These are phyloP conservation scores for Thalassoma bifasciatum DNA, from an alignment of 2,113 vertebrate genomes.

Conservation along the genomic window DNA sequence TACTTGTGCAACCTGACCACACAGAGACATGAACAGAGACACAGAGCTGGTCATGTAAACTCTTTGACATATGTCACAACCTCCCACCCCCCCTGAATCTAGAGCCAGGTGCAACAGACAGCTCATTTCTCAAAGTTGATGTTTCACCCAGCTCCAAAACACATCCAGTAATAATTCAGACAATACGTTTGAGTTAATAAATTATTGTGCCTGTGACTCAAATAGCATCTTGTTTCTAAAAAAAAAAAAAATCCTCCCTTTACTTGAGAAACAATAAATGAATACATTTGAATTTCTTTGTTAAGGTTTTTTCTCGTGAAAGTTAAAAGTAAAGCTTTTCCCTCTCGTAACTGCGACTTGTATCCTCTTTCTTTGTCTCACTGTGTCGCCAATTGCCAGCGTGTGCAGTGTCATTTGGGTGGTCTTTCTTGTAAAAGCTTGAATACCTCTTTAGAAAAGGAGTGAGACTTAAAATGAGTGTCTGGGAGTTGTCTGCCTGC, in stretches of 20 bases:
- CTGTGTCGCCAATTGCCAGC: neutral
- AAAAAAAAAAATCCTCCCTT: neutral
- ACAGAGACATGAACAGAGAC: neutral
- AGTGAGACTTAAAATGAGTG: slow-evolving; percentile 25
- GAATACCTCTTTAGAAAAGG: slow-evolving; percentile 1
- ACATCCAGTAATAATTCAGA: slow-evolving; percentile 18
- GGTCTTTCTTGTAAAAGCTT: slow-evolving; percentile 42
- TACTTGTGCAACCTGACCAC: neutral
- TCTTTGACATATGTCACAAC: neutral
- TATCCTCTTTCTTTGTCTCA: neutral
- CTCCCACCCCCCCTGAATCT: neutral
- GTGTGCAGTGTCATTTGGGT: slow-evolving; percentile 21
- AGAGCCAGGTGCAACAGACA: slow-evolving; percentile 53
- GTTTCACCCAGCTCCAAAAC: slow-evolving; percentile 40
- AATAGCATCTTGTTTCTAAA: neutral
- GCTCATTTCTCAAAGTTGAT: slow-evolving; percentile 64
- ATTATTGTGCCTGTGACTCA: slow-evolving; percentile 23
- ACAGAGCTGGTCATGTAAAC: neutral
- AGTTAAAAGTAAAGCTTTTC: no score
- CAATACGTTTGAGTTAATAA: neutral
- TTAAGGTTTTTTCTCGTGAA: no score
- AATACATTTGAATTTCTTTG: no score
- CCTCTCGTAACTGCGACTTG: neutral
- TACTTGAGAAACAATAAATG: neutral
- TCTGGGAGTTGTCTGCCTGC: slow-evolving; percentile 26